Base-by-base conservation (phyloP, 2,113 vertebrate genomes). In the Cyphomyrus plagiostoma region DNA sequence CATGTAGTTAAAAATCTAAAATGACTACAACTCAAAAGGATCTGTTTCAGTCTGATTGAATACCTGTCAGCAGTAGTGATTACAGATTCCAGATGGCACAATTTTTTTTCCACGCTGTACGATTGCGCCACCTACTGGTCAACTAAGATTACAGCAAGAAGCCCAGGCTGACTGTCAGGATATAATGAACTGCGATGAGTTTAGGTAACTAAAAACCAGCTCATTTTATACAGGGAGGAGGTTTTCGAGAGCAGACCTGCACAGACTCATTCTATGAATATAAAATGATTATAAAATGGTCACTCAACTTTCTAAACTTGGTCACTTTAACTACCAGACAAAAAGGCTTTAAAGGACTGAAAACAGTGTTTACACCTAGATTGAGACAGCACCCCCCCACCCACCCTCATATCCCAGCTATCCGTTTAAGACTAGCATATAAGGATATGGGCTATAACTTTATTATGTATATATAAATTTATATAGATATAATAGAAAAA, bases 401-500 rank as follows among this genome's bases (percentile, higher is more conserved):
- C 53, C 85, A 42, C 4, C 88, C 90, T 91, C 23, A 86, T 88
- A 90, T 91, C 90, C 90, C 70, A 91, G 90, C 90, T 92, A 89
- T 23, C 52, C 2, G 53, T 83, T 19, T 90, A 94, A 91, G 92
- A 86, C 93, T 89, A 93, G 92, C 93, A 93, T 87, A 91, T 62
- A 91, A 92, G 90, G 89, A 93, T 94, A 94, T 91, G 91, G 92
- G 90, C 90, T 94, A 91, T 92, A 93, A 90, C 88, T 90, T 93
- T 84, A 90, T 87, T n/a, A 85, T 82, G 45, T 7, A 58, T 82
- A 46, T 49, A 62, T 46, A 88, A 93, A 94, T 93, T 91, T 89
- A 92, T 94, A 93, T 91, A 92, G 92, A 94, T 42, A 91, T 91
- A 92, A 93, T 93, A 92, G 94, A 95, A 94, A 96, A 95, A 96